Base-by-base conservation (phyloP, 1,140 invertebrate species). In the Mycetomoellerius zeteki region DNA sequence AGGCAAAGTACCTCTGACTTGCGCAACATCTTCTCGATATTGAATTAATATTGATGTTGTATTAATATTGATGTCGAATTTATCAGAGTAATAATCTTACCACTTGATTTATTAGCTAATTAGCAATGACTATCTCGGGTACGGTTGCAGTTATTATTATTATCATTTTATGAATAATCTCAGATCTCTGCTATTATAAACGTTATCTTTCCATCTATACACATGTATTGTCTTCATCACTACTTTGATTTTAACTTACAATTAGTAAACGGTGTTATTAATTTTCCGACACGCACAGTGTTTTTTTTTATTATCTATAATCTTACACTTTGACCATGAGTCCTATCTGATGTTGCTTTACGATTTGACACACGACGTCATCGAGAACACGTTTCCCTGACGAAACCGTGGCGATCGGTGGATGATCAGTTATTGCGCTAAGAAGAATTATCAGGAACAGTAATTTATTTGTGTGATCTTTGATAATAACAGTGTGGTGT, bases 281-380 rank as follows among this genome's bases (percentile, higher is more conserved):
- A 58, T 82, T 73, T 60, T 27, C 24, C 52, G 65, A 43, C 65
- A 72, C 67, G 67, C 33, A 73, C 16, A 30, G 4, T 16, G 7
- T 82, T 43, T 43, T 43, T 43, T 43, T 43, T 43, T 27, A 37
- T 60, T 82, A 50, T 56, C 67, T 75, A 75, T 33, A 80, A 80
- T 84, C 80, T 75, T 75, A 33, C 14, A 50, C 7, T 7, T 82
- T 54, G 62, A 37, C 43, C 47, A 19, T 73, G 37, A 27, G 27
- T 73, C 14, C 21, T 30, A 82, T 30, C 52, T 58, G n/a, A 56
- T 64, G 24, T 58, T 72, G 52, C 54, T 21, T 47, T 58, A 47
- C 27, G 54, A 84, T 84, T 84, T 84, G 54, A 75, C 69, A 75
- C 56, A 62, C 69, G 37, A 84, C 54, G 80, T 84, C 69, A 84